Percentiles rank a stretch among this genome's conserved stretches.
Conservation (phyloP, 2,113 vertebrate species). For the Urocolius indicus region DNA sequence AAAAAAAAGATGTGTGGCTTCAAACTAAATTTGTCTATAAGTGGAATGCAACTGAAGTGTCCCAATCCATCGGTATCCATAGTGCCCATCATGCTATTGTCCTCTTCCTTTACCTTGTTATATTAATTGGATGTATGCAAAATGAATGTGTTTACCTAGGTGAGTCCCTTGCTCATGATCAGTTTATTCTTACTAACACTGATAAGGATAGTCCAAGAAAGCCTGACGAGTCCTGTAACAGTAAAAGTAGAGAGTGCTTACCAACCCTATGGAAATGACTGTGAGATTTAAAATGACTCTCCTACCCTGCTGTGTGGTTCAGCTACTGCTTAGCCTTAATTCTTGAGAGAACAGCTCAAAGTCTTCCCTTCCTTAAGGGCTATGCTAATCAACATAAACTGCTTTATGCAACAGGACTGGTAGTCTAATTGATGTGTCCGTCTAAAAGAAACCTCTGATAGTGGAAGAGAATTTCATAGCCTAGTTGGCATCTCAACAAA, state of each 20-base stretch:
- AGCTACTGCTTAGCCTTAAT: background rate
- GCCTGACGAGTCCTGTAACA: background rate
- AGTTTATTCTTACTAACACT: background rate
- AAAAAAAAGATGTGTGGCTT: background rate
- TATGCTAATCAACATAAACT: slow-evolving; percentile 29
- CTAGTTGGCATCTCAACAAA: background rate
- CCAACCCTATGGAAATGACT: background rate
- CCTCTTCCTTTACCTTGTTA: background rate
- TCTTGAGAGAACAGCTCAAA: background rate
- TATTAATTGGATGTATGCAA: background rate
- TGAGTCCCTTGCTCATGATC: background rate
- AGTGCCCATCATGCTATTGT: background rate
- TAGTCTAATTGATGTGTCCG: background rate
- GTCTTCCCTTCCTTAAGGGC: background rate
- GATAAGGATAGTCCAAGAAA: background rate
- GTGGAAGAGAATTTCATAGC: background rate
- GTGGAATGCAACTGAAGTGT: background rate
- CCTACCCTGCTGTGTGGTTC: background rate
- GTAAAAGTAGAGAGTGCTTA: background rate
- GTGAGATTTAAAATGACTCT: background rate
- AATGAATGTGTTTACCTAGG: background rate
- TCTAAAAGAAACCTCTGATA: background rate
- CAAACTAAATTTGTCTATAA: background rate
- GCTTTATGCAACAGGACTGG: background rate
- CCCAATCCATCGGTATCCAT: background rate